These are phyloP conservation scores for Camponotus fellah DNA, from an alignment of 2,888 invertebrate genomes.

Conservation along the genomic window DNA sequence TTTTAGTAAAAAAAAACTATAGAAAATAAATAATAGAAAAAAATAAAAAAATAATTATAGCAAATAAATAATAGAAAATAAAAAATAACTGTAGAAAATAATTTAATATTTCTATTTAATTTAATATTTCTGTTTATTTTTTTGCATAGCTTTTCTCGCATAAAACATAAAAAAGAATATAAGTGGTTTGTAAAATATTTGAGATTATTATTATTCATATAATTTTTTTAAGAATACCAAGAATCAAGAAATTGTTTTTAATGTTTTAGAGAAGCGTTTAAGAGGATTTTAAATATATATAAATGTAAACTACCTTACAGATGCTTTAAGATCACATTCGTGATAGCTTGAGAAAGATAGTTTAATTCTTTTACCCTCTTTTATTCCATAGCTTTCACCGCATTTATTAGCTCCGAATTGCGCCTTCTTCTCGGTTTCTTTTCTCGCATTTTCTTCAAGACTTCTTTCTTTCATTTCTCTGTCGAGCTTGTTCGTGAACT, in stretches of 20 bases:
- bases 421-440: constrained; percentile 32
- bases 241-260: neutral
- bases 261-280: neutral
- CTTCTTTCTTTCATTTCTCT: constrained; percentile 31
- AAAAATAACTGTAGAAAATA: neutral
- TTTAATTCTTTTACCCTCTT: constrained; percentile 35
- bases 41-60: too few relatives aligned
- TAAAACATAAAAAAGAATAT: neutral
- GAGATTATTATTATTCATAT: neutral
- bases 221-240: neutral
- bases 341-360: constrained; percentile 17
- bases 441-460: neutral
- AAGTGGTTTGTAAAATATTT: neutral
- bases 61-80: too few relatives aligned
- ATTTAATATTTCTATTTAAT: neutral
- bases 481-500: constrained; percentile 4
- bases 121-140: neutral
- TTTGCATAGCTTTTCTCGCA: neutral
- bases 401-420: constrained; percentile 16
- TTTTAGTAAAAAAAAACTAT: neutral
- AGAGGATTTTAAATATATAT: neutral
- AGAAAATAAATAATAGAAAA: too few relatives aligned
- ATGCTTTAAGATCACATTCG: neutral
- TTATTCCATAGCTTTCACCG: constrained; percentile 19
- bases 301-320: neutral